phyloP scores from a whole-genome alignment of 2,888 invertebrate species.

The Dinocampus coccinellae region DNA sequence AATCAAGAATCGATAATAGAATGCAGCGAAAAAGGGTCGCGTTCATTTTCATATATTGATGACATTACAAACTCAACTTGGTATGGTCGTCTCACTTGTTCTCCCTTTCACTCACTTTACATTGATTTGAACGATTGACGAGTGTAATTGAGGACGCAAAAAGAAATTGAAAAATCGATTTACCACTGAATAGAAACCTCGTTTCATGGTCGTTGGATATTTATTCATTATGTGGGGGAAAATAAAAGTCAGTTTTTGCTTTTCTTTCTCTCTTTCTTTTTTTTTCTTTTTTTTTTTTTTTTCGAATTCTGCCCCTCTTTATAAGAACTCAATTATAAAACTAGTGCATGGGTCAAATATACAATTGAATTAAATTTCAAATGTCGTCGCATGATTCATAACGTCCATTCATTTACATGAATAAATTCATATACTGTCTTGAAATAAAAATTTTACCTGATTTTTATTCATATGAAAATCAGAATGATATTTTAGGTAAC shows the following conservation, averaged over 20 bases:
- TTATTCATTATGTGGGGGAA: conserved; percentile 45
- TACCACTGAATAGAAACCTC: conserved; percentile 43
- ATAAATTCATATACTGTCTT: not conserved
- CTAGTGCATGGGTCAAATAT: conserved; percentile 21
- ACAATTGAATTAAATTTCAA: conserved; percentile 28
- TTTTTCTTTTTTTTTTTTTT: not conserved
- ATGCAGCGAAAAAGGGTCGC: conserved; percentile 39
- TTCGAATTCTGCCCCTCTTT: not conserved
- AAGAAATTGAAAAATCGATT: conserved; percentile 52
- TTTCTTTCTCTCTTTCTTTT: not conserved
- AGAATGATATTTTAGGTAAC: too few relatives aligned
- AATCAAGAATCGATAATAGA: conserved; percentile 58
- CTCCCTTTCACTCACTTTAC: conserved; percentile 22
- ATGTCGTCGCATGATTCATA: conserved; percentile 11
- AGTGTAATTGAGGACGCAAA: conserved; percentile 51
- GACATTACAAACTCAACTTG: conserved; percentile 34
- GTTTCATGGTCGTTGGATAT: conserved; percentile 46
- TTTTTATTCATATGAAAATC: too few relatives aligned
- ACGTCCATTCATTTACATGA: conserved; percentile 14
- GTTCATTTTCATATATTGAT: not conserved
- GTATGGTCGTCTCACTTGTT: conserved; percentile 21
- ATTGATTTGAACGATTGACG: conserved; percentile 36
- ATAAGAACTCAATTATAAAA: conserved; percentile 39
- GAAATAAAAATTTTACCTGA: not conserved
- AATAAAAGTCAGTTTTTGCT: conserved; percentile 33